Conservation (phyloP, 2,888 invertebrate species). For the Hetaerina titia region DNA sequence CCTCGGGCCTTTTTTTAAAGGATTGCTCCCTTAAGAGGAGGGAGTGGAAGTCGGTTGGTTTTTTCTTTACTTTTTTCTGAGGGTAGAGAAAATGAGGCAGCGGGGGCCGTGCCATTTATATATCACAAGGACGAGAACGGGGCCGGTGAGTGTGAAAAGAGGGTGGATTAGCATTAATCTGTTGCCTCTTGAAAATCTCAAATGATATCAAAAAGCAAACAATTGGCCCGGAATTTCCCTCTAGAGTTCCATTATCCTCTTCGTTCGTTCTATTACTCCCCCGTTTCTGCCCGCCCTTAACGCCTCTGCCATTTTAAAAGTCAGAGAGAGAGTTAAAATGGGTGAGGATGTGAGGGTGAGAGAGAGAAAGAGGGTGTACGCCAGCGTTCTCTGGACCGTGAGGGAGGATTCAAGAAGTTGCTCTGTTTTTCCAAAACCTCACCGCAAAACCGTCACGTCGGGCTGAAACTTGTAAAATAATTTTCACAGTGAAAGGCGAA, state of each 20-base stretch:
- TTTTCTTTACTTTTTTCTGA: slow-evolving; percentile 5
- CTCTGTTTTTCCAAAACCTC: background rate
- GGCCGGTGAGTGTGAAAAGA: background rate
- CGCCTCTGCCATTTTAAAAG: background rate
- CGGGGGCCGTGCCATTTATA: background rate
- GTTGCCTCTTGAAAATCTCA: slow-evolving; percentile 27
- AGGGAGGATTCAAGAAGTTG: background rate
- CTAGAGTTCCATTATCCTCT: slow-evolving; percentile 11
- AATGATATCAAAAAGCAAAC: slow-evolving; percentile 35
- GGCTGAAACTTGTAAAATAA: background rate
- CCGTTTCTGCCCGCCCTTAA: background rate
- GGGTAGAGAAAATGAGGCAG: background rate
- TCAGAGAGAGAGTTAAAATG: background rate
- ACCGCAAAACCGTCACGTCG: background rate
- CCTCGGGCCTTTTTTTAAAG: slow-evolving; percentile 25
- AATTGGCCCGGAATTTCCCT: slow-evolving; percentile 28
- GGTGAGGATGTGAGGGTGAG: background rate
- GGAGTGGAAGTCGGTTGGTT: background rate
- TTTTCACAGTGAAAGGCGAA: background rate
- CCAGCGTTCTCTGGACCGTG: background rate
- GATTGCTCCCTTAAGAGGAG: slow-evolving; percentile 28
- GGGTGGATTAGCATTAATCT: slow-evolving; percentile 27
- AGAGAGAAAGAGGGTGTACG: background rate
- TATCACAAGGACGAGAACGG: background rate
- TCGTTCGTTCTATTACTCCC: background rate